phyloP scores from a whole-genome alignment of 1,140 invertebrate genomes.

The Drosophila ficusphila region DNA sequence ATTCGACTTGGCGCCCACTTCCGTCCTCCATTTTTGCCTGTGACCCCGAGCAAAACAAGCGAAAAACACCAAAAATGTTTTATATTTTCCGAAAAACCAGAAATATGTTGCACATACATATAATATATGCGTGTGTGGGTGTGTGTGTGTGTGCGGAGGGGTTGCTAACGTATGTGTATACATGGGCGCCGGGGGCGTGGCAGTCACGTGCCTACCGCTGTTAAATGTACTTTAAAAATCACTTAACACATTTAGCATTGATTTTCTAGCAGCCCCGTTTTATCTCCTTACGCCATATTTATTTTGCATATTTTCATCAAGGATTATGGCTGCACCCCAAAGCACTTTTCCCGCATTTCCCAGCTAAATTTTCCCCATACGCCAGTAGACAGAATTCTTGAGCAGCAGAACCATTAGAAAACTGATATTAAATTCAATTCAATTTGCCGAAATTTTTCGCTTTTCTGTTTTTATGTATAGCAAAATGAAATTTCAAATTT shows the following conservation, averaged over 20 bases:
- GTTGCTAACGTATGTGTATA: background rate
- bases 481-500: slow-evolving; percentile 76
- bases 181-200: background rate
- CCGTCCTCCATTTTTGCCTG: slow-evolving; percentile 40
- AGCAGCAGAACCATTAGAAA: slow-evolving; percentile 56
- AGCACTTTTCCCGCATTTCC: slow-evolving; percentile 25
- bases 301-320: slow-evolving; percentile 68
- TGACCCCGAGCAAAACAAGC: slow-evolving; percentile 32
- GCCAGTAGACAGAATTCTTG: slow-evolving; percentile 6
- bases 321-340: slow-evolving; percentile 20
- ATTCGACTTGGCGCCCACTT: slow-evolving; percentile 24
- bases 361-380: slow-evolving; percentile 16
- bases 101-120: slow-evolving; percentile 45
- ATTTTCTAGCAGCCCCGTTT: slow-evolving; percentile 64
- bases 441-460: slow-evolving; percentile 50
- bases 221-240: slow-evolving; percentile 82
- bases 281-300: slow-evolving; percentile 68
- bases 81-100: slow-evolving; percentile 14
- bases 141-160: background rate
- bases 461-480: slow-evolving; percentile 31
- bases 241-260: slow-evolving; percentile 78
- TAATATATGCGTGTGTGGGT: too few species aligned
- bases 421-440: slow-evolving; percentile 81
- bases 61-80: slow-evolving; percentile 26
- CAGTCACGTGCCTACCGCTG: slow-evolving; percentile 42